phyloP scores from a whole-genome alignment of 2,113 vertebrate species.

The Fukomys damarensis region DNA sequence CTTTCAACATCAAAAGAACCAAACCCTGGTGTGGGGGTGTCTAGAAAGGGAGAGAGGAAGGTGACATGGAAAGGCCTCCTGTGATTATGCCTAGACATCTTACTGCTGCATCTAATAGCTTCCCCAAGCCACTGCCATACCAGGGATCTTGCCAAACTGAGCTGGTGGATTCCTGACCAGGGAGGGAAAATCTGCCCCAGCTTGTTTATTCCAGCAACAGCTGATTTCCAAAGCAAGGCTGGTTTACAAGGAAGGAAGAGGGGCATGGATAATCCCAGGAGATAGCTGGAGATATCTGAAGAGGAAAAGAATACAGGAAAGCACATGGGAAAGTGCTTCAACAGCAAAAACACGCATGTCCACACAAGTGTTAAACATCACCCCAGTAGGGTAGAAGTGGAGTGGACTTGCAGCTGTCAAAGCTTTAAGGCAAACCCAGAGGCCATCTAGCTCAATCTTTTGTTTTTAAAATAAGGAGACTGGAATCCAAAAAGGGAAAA shows the following conservation, averaged over 20 bases:
- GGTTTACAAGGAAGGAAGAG: background rate
- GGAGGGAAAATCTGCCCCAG: background rate
- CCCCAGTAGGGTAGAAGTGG: background rate
- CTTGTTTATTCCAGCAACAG: constrained; percentile 17
- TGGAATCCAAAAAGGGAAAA: background rate
- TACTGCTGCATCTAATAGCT: constrained; percentile 49
- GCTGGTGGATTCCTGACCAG: background rate
- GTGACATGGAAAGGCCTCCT: background rate
- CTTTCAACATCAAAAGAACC: constrained; percentile 53
- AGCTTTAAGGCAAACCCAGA: background rate
- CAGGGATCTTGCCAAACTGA: background rate
- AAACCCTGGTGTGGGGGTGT: background rate
- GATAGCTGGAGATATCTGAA: background rate
- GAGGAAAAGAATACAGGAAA: background rate
- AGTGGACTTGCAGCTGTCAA: rapidly evolving
- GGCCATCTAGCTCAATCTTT: background rate
- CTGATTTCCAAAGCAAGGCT: constrained; percentile 23
- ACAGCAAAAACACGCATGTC: background rate
- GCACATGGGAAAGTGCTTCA: rapidly evolving
- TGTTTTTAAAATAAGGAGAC: background rate
- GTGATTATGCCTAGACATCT: background rate
- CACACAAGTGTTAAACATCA: rapidly evolving
- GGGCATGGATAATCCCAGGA: background rate
- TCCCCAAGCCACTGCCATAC: constrained; percentile 52
- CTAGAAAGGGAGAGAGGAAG: background rate